These are phyloP conservation scores for Micromussa lordhowensis DNA, from an alignment of 92 coral and sea anemone genomes.

Conservation along the genomic window DNA sequence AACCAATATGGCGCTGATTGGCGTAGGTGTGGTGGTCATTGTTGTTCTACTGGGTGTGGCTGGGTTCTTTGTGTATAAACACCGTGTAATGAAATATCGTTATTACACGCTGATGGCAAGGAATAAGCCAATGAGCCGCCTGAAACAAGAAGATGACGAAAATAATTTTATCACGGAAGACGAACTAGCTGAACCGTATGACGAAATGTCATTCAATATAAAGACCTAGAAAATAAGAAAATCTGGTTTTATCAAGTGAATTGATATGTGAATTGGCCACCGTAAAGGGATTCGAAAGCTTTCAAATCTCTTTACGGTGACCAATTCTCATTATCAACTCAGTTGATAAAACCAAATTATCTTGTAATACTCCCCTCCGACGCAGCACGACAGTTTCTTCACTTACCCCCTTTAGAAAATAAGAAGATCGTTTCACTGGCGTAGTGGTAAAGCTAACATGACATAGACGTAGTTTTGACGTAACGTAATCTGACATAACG, in stretches of 20 bases:
- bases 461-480: not conserved
- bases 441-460: not conserved
- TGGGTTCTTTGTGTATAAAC: constrained; percentile 78
- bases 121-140: constrained; percentile 88
- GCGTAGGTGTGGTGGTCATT: constrained; percentile 79
- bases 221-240: not conserved
- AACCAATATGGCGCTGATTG: constrained; percentile 76
- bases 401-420: too few species aligned
- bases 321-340: too few species aligned
- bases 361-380: too few species aligned
- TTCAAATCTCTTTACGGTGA: too few species aligned
- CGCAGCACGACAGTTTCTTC: too few species aligned
- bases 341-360: too few species aligned
- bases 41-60: constrained; percentile 63
- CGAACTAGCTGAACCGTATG: constrained; percentile 3
- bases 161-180: constrained; percentile 24
- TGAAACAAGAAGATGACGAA: constrained; percentile 84
- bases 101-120: constrained; percentile 73
- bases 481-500: not conserved
- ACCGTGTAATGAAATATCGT: constrained; percentile 73
- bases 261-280: too few species aligned
- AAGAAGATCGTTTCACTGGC: not conserved
- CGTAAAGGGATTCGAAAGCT: too few species aligned
- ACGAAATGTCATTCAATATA: not conserved
- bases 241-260: too few species aligned